A percentile compares a stretch with the other conserved stretches of the same genome.
Evolutionary conservation across 2,888 invertebrate genomes (phyloP).

Genomic region (Lordiphosa andalusiaca): DNA sequence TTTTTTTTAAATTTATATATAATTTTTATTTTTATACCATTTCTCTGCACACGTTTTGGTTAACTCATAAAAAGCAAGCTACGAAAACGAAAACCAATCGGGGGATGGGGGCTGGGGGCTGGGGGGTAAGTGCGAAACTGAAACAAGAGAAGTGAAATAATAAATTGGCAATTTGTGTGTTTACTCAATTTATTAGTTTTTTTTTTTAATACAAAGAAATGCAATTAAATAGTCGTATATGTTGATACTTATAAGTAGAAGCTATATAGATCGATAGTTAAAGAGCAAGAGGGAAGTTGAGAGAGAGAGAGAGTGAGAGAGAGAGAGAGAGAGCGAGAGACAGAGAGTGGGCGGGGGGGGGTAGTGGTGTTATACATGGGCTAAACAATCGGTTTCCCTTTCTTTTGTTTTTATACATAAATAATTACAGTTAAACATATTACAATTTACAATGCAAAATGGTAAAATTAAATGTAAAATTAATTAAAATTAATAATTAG

Average conservation of each 20-base stretch:
- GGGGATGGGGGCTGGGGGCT: no score
- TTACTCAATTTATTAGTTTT: slow-evolving; percentile 52
- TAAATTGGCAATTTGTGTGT: slow-evolving; percentile 31
- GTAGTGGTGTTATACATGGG: slow-evolving; percentile 32
- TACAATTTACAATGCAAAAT: slow-evolving; percentile 67
- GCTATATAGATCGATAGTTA: slow-evolving; percentile 27
- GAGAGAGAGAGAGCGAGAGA: slow-evolving; percentile 6
- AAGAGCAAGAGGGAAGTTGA: slow-evolving; percentile 10
- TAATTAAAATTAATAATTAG: slow-evolving; percentile 45
- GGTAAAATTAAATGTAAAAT: slow-evolving; percentile 52
- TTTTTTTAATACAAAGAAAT: slow-evolving; percentile 64
- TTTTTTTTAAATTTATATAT: slow-evolving; percentile 58
- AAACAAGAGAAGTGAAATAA: slow-evolving; percentile 19
- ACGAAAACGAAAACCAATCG: not conserved
- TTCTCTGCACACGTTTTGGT: slow-evolving; percentile 58
- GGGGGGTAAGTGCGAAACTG: slow-evolving; percentile 15
- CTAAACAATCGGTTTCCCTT: slow-evolving; percentile 23
- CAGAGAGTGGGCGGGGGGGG: not conserved
- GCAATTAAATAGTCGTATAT: slow-evolving; percentile 55
- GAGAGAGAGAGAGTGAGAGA: slow-evolving; percentile 26
- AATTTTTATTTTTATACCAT: slow-evolving; percentile 66
- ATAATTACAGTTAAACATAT: slow-evolving; percentile 68
- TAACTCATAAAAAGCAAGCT: slow-evolving; percentile 21
- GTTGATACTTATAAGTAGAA: slow-evolving; percentile 32
- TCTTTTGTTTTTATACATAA: slow-evolving; percentile 62